Evolutionary conservation across 1,140 invertebrate species (phyloP).

Genomic region (Zeugodacus cucurbitae): DNA sequence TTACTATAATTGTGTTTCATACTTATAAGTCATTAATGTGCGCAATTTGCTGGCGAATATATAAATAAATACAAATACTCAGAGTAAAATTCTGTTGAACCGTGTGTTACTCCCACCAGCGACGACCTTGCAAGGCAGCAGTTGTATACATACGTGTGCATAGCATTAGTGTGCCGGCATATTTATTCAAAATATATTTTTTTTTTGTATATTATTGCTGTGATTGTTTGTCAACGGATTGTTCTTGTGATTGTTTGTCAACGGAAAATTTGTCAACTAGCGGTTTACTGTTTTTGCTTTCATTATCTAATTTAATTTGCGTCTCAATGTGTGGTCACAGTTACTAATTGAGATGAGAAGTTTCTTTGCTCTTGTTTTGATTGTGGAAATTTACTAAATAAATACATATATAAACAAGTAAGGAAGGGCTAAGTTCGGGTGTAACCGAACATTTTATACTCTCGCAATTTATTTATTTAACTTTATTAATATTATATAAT

Average conservation of each 20-base stretch:
- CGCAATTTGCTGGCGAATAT: not conserved
- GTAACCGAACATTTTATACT: no score
- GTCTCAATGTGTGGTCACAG: not conserved
- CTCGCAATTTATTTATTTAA: no score
- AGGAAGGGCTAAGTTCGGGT: no score
- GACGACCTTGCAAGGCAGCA: not conserved
- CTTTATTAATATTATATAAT: no score
- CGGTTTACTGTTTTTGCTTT: not conserved
- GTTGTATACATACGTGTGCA: not conserved
- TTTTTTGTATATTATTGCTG: not conserved
- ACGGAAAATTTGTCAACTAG: not conserved
- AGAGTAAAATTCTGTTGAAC: not conserved
- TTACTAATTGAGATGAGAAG: not conserved
- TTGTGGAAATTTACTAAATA: not conserved
- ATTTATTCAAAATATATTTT: not conserved
- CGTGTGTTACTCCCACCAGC: not conserved
- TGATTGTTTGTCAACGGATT: not conserved
- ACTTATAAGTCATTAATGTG: not conserved
- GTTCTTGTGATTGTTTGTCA: not conserved
- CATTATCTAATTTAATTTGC: not conserved
- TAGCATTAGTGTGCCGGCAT: not conserved
- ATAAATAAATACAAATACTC: not conserved
- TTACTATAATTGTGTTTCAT: no score
- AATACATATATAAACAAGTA: no score
- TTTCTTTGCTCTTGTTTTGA: not conserved